phyloP scores from a whole-genome alignment of 1,140 invertebrate species.

The Drosophila auraria region DNA sequence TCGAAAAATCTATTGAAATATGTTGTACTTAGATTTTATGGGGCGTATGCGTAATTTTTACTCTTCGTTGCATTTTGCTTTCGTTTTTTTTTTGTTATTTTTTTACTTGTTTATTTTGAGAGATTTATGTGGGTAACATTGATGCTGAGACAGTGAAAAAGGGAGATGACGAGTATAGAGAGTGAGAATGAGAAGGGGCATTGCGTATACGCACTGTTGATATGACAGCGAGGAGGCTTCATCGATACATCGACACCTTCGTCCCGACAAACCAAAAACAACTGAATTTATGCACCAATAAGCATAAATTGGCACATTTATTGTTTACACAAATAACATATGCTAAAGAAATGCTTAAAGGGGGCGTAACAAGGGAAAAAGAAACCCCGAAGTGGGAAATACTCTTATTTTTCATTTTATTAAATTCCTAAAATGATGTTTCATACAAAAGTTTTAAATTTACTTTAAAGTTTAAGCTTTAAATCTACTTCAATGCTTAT shows the following conservation, averaged over 20 bases:
- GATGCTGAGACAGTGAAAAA: conserved; percentile 27
- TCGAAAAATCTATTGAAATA: conserved; percentile 83
- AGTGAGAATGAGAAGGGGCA: conserved; percentile 25
- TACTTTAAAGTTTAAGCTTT: neutral
- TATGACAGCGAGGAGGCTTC: conserved; percentile 34
- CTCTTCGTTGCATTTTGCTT: conserved; percentile 79
- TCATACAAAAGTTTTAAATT: neutral
- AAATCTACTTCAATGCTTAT: neutral
- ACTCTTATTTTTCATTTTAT: neutral
- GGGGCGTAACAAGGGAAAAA: conserved; percentile 2
- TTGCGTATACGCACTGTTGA: conserved; percentile 60
- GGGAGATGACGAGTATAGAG: neutral
- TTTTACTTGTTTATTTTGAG: conserved; percentile 50
- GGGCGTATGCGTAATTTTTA: conserved; percentile 83
- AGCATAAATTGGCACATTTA: conserved; percentile 71
- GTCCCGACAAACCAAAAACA: conserved; percentile 27
- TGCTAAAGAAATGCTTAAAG: conserved; percentile 58
- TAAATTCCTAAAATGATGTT: neutral
- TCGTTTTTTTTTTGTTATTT: conserved; percentile 44
- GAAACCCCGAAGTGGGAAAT: neutral
- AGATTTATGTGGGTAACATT: conserved; percentile 77
- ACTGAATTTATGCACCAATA: conserved; percentile 73
- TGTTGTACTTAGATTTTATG: conserved; percentile 83
- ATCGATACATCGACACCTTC: conserved; percentile 60
- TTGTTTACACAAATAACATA: conserved; percentile 69